Evolutionary conservation across 2,113 vertebrate species (phyloP).

Genomic region (Brachyhypopomus gauderio): DNA sequence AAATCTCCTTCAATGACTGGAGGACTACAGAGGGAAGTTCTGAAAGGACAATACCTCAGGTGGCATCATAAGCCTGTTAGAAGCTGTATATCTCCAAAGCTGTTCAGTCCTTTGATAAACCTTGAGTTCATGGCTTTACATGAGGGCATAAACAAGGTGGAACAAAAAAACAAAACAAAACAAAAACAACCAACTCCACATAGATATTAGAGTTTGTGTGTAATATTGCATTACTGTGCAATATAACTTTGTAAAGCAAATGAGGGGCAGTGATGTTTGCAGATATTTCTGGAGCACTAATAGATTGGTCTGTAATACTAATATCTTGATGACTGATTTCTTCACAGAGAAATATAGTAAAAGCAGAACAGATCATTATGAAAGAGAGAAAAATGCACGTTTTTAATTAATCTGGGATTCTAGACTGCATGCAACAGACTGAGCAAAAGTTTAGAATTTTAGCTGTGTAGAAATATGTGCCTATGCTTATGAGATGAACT

Average conservation of each 20-base stretch:
- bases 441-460: not conserved
- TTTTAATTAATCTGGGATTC: not conserved
- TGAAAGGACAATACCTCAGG: no score
- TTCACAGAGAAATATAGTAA: not conserved
- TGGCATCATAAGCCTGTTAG: no score
- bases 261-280: slow-evolving; percentile 19
- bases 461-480: slow-evolving; percentile 4
- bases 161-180: not conserved
- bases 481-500: slow-evolving; percentile 11
- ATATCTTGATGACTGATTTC: slow-evolving; percentile 10
- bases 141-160: not conserved
- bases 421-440: not conserved
- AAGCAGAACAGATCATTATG: slow-evolving; percentile 15
- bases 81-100: no score
- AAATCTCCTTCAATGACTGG: slow-evolving; percentile 23
- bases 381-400: slow-evolving; percentile 7
- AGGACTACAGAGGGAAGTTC: no score
- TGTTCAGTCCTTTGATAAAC: not conserved
- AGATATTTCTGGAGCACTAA: slow-evolving; percentile 12
- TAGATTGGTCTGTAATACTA: not conserved
- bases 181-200: not conserved
- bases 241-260: slow-evolving; percentile 15
- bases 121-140: not conserved
- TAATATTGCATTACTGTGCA: slow-evolving; percentile 18
- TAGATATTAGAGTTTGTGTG: not conserved